A percentile compares a stretch with the other conserved stretches of the same genome.
Evolutionary conservation across 35 echinoderm and acorn worm species (phyloP).

Genomic region (Chiridota heheva): DNA sequence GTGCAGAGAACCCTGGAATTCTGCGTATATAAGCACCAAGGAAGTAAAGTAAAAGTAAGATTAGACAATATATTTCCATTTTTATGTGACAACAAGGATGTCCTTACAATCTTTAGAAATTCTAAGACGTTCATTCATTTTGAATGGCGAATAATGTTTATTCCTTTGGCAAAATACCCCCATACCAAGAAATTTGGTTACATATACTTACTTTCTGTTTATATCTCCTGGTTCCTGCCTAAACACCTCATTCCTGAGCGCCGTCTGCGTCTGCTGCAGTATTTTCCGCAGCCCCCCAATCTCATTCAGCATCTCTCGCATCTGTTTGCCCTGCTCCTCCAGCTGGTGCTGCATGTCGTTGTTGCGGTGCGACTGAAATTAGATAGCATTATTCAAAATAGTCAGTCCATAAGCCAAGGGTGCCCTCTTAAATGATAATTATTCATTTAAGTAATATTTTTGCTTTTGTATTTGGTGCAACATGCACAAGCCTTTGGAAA

Average conservation of each 20-base stretch:
- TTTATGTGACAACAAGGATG: no score
- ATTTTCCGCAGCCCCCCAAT: slow-evolving; percentile 42
- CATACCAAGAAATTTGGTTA: no score
- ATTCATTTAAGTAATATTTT: not conserved
- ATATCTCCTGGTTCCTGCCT: no score
- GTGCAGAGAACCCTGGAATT: no score
- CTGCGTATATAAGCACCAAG: no score
- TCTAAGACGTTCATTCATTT: no score
- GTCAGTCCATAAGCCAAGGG: not conserved
- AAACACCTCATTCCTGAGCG: slow-evolving; percentile 82
- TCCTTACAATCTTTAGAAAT: no score
- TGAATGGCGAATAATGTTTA: no score
- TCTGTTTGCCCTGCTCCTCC: slow-evolving; percentile 78
- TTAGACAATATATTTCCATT: no score
- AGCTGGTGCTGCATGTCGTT: slow-evolving; percentile 55
- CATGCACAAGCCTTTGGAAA: not conserved
- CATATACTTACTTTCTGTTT: no score
- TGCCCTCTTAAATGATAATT: not conserved
- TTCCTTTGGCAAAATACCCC: no score
- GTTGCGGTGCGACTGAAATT: slow-evolving; percentile 53
- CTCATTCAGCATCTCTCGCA: slow-evolving; percentile 62
- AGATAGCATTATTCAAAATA: not conserved
- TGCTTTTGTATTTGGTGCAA: not conserved
- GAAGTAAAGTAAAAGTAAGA: no score
- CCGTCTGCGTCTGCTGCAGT: slow-evolving; percentile 80